Percentiles rank a stretch among this genome's conserved stretches.
phyloP scores from a whole-genome alignment of 2,113 vertebrate genomes.

The Gymnogyps californianus region DNA sequence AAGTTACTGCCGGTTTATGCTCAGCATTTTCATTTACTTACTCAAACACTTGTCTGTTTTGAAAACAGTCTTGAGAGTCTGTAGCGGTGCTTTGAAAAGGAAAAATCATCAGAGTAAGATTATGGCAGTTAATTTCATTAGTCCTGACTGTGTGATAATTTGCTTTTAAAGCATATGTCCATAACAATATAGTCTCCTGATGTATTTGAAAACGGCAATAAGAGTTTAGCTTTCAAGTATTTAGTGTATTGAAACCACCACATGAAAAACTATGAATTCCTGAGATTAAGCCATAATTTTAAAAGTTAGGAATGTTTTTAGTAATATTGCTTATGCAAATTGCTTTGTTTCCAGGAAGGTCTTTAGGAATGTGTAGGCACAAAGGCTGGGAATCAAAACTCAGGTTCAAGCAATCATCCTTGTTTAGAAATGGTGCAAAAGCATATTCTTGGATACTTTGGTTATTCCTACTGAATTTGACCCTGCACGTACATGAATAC shows the following conservation, averaged over 20 bases:
- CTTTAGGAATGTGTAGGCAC: background rate
- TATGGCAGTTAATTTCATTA: background rate
- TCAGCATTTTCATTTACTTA: background rate
- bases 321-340: background rate
- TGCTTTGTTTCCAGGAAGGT: background rate
- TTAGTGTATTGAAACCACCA: background rate
- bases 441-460: background rate
- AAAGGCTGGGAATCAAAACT: background rate
- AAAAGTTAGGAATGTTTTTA: background rate
- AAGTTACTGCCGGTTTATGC: background rate
- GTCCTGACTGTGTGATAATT: background rate
- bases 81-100: background rate
- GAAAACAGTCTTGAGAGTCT: background rate
- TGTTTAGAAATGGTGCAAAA: background rate
- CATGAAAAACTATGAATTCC: background rate
- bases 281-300: background rate
- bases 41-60: background rate
- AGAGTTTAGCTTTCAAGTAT: background rate
- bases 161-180: background rate
- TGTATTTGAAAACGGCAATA: background rate
- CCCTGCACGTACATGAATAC: background rate
- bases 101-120: background rate
- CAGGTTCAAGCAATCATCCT: background rate
- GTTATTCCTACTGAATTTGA: background rate
- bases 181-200: background rate